These are phyloP conservation scores for Scytalopus superciliaris DNA, from an alignment of 2,113 vertebrate species.

Conservation along the genomic window DNA sequence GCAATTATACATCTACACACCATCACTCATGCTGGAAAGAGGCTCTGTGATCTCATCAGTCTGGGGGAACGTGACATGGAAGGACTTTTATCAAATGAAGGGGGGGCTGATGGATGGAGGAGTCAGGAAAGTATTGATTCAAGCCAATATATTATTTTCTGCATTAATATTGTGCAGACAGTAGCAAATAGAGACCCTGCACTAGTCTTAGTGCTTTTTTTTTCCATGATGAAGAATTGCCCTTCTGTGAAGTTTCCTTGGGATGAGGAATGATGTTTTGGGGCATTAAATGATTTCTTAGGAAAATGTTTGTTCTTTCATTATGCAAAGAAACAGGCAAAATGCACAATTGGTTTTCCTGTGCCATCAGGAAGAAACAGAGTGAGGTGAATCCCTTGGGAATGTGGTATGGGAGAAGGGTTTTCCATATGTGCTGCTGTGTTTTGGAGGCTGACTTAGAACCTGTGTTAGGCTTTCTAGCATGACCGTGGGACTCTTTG, in stretches of 20 bases:
- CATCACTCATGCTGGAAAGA: constrained; percentile 48
- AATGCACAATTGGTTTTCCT: background rate
- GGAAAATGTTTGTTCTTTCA: constrained; percentile 1
- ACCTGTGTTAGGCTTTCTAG: background rate
- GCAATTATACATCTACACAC: background rate
- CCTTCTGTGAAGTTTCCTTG: background rate
- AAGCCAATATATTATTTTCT: constrained; percentile 61
- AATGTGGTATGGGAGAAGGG: background rate
- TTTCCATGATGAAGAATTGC: constrained; percentile 5
- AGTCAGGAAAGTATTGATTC: constrained; percentile 61
- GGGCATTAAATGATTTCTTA: background rate
- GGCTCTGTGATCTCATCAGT: constrained; percentile 41
- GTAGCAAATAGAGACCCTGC: constrained; percentile 40
- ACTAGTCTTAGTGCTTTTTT: background rate
- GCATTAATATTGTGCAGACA: constrained; percentile 42
- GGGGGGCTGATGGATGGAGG: constrained; percentile 28
- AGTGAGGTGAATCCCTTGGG: background rate
- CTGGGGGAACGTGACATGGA: constrained; percentile 23
- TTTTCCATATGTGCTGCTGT: background rate
- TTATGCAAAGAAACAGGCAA: background rate
- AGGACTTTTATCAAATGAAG: constrained; percentile 46
- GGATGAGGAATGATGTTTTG: background rate
- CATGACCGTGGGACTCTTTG: fast-evolving
- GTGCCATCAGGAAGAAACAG: background rate
- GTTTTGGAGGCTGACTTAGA: background rate